A percentile compares a stretch with the other conserved stretches of the same genome.
phyloP scores from a whole-genome alignment of 2,113 vertebrate species.

The Chaetodon auriga region DNA sequence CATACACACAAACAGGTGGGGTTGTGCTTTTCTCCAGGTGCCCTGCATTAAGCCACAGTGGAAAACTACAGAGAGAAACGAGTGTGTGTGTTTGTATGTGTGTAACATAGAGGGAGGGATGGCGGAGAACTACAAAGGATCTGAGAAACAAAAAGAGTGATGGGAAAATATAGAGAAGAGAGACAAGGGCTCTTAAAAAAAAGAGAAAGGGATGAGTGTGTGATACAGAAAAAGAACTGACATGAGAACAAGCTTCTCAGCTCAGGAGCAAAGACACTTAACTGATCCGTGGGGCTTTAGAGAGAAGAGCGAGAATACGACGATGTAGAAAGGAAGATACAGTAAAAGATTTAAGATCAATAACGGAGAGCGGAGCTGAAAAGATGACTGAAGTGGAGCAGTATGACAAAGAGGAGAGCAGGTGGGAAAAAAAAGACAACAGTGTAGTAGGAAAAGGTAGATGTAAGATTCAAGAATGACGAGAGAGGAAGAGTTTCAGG shows the following conservation, averaged over 20 bases:
- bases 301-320: slow-evolving; percentile 3
- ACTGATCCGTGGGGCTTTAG: slow-evolving; percentile 27
- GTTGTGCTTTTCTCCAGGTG: slow-evolving; percentile 72
- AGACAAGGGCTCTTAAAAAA: slow-evolving; percentile 26
- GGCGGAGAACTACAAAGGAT: slow-evolving; percentile 41
- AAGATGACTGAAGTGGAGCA: slow-evolving; percentile 1
- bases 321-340: slow-evolving; percentile 9
- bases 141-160: slow-evolving; percentile 31
- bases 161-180: slow-evolving; percentile 8
- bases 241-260: slow-evolving; percentile 37
- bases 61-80: slow-evolving; percentile 62
- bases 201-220: slow-evolving; percentile 24
- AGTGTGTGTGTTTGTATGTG: slow-evolving; percentile 4
- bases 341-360: slow-evolving; percentile 21
- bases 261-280: slow-evolving; percentile 1
- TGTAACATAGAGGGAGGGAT: slow-evolving; percentile 30
- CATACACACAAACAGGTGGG: slow-evolving; percentile 69
- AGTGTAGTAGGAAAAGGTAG: neutral
- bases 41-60: slow-evolving; percentile 66
- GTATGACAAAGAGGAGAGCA: neutral
- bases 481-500: neutral
- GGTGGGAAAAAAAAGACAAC: neutral
- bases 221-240: slow-evolving; percentile 44
- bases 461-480: neutral
- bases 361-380: slow-evolving; percentile 1